phyloP scores from a whole-genome alignment of 2,797 vertebrate species.

The Coluber constrictor region DNA sequence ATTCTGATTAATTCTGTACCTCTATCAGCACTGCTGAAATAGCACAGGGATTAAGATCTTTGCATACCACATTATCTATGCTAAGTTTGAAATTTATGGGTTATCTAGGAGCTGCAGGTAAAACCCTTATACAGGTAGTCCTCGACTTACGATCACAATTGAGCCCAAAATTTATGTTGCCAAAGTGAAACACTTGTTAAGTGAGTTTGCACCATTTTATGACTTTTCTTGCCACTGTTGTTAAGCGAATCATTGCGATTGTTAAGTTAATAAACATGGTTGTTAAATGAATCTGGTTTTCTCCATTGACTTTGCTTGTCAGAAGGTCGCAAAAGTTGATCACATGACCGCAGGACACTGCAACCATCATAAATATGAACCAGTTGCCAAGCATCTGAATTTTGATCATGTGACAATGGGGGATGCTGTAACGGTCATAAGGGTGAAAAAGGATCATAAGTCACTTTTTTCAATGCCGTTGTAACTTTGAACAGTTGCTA shows the following conservation, averaged over 20 bases:
- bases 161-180: not conserved
- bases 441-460: too few relatives aligned
- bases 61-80: too few relatives aligned
- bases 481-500: too few relatives aligned
- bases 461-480: too few relatives aligned
- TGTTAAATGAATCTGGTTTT: not conserved
- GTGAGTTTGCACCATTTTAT: not conserved
- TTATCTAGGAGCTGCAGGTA: not conserved
- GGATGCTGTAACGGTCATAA: not conserved
- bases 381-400: not conserved
- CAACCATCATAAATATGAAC: not conserved
- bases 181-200: not conserved
- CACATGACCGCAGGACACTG: not conserved
- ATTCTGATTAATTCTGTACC: not conserved
- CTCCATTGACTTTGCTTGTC: not conserved
- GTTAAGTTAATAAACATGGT: not conserved
- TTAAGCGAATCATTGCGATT: not conserved
- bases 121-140: not conserved
- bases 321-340: not conserved
- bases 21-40: not conserved
- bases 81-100: not conserved
- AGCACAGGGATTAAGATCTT: not conserved
- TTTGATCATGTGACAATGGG: not conserved
- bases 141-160: not conserved
- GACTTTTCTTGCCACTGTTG: not conserved